Conservation (phyloP, 1,140 invertebrate species). For the Tetramorium simillimum region DNA sequence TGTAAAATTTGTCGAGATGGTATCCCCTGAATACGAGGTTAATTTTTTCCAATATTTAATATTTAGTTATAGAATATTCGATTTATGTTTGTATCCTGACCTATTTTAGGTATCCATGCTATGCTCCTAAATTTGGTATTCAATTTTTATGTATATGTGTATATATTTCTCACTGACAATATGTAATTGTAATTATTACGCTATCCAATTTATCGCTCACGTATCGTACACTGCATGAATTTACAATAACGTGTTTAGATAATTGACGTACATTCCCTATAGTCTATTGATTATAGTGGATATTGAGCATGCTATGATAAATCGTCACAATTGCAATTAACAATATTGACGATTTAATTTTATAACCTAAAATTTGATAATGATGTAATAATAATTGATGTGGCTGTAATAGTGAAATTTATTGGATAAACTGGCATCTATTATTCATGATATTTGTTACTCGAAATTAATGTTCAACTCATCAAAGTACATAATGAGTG, state of each 20-base stretch:
- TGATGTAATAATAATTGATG: not conserved
- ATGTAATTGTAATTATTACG: slow-evolving; percentile 13
- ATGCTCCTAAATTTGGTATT: slow-evolving; percentile 28
- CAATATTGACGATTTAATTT: slow-evolving; percentile 1
- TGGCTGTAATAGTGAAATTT: slow-evolving; percentile 26
- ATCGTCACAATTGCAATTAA: slow-evolving; percentile 26
- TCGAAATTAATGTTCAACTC: not conserved
- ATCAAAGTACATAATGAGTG: not conserved
- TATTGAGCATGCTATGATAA: slow-evolving; percentile 23
- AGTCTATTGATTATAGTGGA: slow-evolving; percentile 9
- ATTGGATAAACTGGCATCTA: not conserved
- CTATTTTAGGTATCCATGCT: slow-evolving; percentile 14
- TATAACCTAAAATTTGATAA: not conserved
- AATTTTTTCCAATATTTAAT: slow-evolving; percentile 40
- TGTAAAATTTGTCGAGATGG: slow-evolving; percentile 23
- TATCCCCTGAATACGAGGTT: slow-evolving; percentile 21
- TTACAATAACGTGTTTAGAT: slow-evolving; percentile 21
- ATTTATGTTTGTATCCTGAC: slow-evolving; percentile 8
- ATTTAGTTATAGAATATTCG: slow-evolving; percentile 41
- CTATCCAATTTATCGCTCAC: slow-evolving; percentile 14
- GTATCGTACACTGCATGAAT: slow-evolving; percentile 38
- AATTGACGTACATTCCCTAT: slow-evolving; percentile 33
- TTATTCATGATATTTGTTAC: not conserved
- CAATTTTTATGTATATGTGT: slow-evolving; percentile 29
- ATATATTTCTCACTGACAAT: slow-evolving; percentile 13